A percentile compares a stretch with the other conserved stretches of the same genome.
phyloP scores from a whole-genome alignment of 2,113 vertebrate species.

The Hemiscyllium ocellatum region DNA sequence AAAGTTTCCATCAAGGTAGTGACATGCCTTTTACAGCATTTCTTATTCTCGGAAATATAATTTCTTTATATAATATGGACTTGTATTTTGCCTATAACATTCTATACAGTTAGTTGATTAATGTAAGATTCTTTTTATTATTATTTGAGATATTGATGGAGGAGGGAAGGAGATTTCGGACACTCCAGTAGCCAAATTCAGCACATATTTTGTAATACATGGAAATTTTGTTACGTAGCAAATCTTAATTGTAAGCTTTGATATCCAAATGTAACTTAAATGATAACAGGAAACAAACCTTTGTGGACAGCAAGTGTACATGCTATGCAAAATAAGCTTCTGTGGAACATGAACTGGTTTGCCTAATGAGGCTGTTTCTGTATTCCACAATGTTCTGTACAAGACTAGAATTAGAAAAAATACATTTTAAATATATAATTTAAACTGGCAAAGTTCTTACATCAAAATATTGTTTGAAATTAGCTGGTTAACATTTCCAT shows the following conservation, averaged over 20 bases:
- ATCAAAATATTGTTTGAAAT: neutral
- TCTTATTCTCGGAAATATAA: neutral
- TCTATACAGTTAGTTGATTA: neutral
- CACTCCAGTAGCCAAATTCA: neutral
- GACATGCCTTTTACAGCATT: neutral
- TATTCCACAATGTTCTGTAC: neutral
- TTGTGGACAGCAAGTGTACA: neutral
- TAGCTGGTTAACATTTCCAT: neutral
- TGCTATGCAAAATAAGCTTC: neutral
- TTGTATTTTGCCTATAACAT: neutral
- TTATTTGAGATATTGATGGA: neutral
- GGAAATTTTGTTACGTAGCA: neutral
- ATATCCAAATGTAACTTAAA: neutral
- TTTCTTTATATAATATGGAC: neutral
- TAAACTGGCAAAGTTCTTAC: neutral
- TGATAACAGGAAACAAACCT: neutral
- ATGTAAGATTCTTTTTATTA: neutral
- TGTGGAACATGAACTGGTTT: neutral
- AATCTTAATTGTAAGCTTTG: neutral
- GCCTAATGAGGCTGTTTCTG: neutral
- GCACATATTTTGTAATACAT: neutral
- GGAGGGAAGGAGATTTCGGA: neutral
- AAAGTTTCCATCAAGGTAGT: slow-evolving; percentile 96
- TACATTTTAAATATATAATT: neutral
- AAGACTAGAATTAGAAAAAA: neutral